Conservation (phyloP, 2,888 invertebrate species). For the Cephalotes varians region DNA sequence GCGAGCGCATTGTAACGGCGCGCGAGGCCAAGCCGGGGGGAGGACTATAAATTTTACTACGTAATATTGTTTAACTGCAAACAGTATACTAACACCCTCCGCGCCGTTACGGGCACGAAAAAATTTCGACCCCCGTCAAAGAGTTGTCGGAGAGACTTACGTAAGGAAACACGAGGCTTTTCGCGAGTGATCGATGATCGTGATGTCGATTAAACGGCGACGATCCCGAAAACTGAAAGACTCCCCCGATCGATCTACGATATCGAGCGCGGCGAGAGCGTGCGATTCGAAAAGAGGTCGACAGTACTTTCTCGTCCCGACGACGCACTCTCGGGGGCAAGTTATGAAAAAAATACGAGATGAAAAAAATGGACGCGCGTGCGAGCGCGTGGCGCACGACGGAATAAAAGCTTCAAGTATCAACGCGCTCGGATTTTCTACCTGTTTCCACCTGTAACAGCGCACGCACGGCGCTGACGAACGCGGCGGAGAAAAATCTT, state of each 20-base stretch:
- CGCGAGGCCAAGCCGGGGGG: constrained; percentile 58
- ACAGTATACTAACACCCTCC: constrained; percentile 80
- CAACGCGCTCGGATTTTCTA: constrained; percentile 55
- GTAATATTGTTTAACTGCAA: constrained; percentile 85
- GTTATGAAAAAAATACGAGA: constrained; percentile 79
- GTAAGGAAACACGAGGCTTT: background rate
- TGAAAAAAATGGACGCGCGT: constrained; percentile 68
- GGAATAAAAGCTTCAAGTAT: constrained; percentile 70
- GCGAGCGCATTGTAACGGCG: constrained; percentile 63
- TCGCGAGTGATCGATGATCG: background rate
- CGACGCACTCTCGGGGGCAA: constrained; percentile 58
- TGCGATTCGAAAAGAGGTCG: background rate
- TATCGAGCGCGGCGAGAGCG: background rate
- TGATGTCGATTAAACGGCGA: background rate
- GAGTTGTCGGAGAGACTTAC: background rate
- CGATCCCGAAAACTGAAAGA: background rate
- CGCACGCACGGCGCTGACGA: constrained; percentile 10
- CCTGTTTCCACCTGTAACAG: constrained; percentile 38
- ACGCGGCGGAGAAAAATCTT: constrained; percentile 22
- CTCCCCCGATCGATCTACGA: background rate
- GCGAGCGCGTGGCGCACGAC: constrained; percentile 49
- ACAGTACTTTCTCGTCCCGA: constrained; percentile 68
- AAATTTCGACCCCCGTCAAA: constrained; percentile 69
- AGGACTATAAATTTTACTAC: constrained; percentile 84
- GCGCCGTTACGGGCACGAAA: constrained; percentile 66